Evolutionary conservation across 92 coral and sea anemone genomes (phyloP).

Genomic region (Meandrina meandrites): DNA sequence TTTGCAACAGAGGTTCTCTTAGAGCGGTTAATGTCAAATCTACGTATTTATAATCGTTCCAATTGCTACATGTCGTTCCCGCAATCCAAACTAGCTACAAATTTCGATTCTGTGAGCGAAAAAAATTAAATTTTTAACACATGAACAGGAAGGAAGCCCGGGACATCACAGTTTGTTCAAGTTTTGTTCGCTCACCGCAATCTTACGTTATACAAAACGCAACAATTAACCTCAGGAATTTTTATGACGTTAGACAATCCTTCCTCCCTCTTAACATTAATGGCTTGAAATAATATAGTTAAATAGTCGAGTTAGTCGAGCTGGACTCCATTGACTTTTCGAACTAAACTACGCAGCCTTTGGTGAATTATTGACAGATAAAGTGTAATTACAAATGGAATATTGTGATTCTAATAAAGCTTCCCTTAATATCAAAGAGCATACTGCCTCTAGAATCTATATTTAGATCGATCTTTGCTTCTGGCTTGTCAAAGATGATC

Average conservation of each 20-base stretch:
- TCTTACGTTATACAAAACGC: conserved; percentile 39
- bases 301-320: background rate
- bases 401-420: conserved; percentile 26
- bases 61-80: background rate
- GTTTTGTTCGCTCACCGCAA: conserved; percentile 33
- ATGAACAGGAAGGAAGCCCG: conserved; percentile 32
- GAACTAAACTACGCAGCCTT: background rate
- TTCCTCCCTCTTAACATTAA: conserved; percentile 8
- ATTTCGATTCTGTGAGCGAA: background rate
- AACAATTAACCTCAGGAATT: conserved; percentile 40
- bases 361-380: background rate
- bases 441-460: background rate
- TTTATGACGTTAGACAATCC: conserved; percentile 27
- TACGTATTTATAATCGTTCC: background rate
- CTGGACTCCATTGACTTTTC: background rate
- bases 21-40: background rate
- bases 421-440: background rate
- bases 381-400: no score
- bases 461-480: conserved; percentile 18
- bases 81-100: background rate
- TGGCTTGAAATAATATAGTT: conserved; percentile 21
- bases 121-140: conserved; percentile 21
- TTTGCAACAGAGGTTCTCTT: background rate
- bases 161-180: conserved; percentile 42
- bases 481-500: background rate